These are phyloP conservation scores for Meleagris gallopavo DNA, from an alignment of 2,113 vertebrate genomes.

Conservation along the genomic window DNA sequence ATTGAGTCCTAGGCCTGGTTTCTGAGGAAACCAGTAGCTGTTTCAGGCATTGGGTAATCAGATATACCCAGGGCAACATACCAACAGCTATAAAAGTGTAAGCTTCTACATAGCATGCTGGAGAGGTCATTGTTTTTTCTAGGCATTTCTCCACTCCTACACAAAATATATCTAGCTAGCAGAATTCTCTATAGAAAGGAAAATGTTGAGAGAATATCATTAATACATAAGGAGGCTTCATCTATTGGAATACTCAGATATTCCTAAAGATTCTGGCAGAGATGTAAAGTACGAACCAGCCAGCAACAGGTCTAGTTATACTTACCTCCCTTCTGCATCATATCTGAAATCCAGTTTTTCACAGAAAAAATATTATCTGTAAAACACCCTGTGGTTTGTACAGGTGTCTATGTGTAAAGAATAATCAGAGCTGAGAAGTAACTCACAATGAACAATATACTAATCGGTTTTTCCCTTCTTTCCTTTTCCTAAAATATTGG, in stretches of 20 bases:
- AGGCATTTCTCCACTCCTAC: slow-evolving; percentile 9
- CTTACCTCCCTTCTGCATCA: slow-evolving; percentile 14
- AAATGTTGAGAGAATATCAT: neutral
- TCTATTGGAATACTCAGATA: neutral
- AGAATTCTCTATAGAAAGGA: slow-evolving; percentile 21
- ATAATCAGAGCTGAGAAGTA: neutral
- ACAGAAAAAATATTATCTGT: slow-evolving; percentile 13
- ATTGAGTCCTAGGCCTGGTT: neutral
- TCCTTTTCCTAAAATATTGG: slow-evolving; percentile 26
- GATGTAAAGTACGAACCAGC: neutral
- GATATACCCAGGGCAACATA: slow-evolving; percentile 17
- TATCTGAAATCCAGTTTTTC: neutral
- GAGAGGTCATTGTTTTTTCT: slow-evolving; percentile 56
- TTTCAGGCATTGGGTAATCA: slow-evolving; percentile 29
- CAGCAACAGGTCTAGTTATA: neutral
- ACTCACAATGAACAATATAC: slow-evolving; percentile 26
- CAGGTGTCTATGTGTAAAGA: neutral
- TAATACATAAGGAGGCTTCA: neutral
- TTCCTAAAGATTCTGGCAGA: slow-evolving; percentile 14
- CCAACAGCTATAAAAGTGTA: neutral
- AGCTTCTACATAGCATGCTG: neutral
- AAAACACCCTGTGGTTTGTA: neutral
- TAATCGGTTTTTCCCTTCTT: slow-evolving; percentile 26
- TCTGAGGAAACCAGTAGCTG: slow-evolving; percentile 21
- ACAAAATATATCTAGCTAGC: neutral